phyloP scores from a whole-genome alignment of 2,888 invertebrate species.

The Allygus modestus region DNA sequence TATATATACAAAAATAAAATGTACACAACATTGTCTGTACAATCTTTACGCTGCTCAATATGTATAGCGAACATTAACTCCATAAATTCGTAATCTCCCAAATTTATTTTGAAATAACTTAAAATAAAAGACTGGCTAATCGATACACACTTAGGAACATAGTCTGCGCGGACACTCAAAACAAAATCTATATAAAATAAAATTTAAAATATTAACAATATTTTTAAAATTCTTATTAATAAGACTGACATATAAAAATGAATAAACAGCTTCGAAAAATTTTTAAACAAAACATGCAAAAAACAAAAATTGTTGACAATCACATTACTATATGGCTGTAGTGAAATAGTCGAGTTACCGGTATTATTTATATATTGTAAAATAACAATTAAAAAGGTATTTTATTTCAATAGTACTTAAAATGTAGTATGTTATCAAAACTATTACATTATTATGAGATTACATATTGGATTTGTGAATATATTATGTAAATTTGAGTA shows the following conservation, averaged over 20 bases:
- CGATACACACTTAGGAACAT: slow-evolving; percentile 44
- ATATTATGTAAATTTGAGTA: slow-evolving; percentile 17
- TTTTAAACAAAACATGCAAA: slow-evolving; percentile 10
- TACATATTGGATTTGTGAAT: slow-evolving; percentile 28
- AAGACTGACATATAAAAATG: slow-evolving; percentile 15
- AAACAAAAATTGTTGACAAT: background rate
- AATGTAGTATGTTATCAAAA: background rate
- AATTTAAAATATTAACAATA: slow-evolving; percentile 43
- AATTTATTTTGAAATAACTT: slow-evolving; percentile 43
- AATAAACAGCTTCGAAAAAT: background rate
- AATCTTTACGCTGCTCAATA: slow-evolving; percentile 34
- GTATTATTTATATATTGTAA: background rate
- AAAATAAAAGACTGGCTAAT: slow-evolving; percentile 47
- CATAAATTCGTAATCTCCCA: slow-evolving; percentile 61
- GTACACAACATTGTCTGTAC: slow-evolving; percentile 59
- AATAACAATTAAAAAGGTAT: background rate
- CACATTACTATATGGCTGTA: background rate
- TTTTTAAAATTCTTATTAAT: slow-evolving; percentile 42
- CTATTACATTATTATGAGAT: slow-evolving; percentile 30
- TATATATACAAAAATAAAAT: slow-evolving; percentile 62
- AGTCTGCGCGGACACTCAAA: slow-evolving; percentile 22
- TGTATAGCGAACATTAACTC: slow-evolving; percentile 51
- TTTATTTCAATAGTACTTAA: background rate
- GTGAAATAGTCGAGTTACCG: background rate
- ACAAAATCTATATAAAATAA: slow-evolving; percentile 37